These are phyloP conservation scores for Rhopalosiphum maidis DNA, from an alignment of 1,140 invertebrate species.

Conservation along the genomic window DNA sequence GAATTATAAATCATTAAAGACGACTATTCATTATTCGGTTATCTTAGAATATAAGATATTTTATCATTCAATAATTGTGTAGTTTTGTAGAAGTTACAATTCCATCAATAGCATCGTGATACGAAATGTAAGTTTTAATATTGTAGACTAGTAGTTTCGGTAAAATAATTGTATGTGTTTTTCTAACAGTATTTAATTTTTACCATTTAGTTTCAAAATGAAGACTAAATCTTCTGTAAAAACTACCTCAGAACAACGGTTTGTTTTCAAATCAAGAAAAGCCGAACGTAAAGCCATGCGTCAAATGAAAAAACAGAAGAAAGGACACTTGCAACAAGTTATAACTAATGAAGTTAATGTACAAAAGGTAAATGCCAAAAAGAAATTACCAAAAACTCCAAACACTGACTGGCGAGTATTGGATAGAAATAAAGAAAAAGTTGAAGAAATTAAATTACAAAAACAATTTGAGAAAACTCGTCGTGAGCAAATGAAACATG, in stretches of 20 bases:
- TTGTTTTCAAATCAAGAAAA: conserved; percentile 53
- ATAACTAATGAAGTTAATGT: background rate
- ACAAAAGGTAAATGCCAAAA: conserved; percentile 8
- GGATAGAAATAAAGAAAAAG: conserved; percentile 54
- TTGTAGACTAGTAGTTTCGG: background rate
- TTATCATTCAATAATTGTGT: background rate
- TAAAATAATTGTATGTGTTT: background rate
- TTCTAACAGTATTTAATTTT: background rate
- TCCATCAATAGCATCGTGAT: background rate
- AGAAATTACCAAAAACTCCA: background rate
- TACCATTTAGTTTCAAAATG: background rate
- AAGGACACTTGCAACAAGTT: background rate
- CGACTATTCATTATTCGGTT: too few species aligned
- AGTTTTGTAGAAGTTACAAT: background rate
- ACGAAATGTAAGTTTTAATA: background rate
- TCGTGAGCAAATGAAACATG: conserved; percentile 71
- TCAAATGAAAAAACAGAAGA: conserved; percentile 51
- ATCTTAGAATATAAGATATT: too few species aligned
- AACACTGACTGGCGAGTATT: conserved; percentile 39
- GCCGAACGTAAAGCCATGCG: conserved; percentile 26
- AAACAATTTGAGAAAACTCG: conserved; percentile 69
- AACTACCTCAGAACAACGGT: conserved; percentile 10
- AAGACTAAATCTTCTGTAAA: conserved; percentile 21
- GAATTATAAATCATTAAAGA: too few species aligned
- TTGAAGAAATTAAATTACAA: conserved; percentile 64